Percentiles rank a stretch among this genome's conserved stretches.
Conservation (phyloP, 1,140 invertebrate species). For the Euglossa dilemma region DNA sequence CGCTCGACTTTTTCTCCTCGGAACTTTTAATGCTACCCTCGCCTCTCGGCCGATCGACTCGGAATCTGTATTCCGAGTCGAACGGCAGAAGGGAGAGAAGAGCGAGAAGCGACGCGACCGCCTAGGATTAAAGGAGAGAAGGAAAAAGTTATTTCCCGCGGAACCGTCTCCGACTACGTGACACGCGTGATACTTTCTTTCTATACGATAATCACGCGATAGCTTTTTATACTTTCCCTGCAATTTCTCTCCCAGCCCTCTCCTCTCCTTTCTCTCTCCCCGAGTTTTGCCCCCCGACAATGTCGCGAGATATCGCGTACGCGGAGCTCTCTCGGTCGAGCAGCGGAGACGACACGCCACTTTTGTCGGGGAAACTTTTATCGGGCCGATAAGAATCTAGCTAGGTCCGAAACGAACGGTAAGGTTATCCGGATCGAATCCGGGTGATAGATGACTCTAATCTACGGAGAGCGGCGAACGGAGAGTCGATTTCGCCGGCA, state of each 20-base stretch:
- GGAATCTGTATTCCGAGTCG: background rate
- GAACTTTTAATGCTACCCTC: conserved; percentile 11
- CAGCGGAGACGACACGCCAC: background rate
- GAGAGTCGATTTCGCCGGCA: conserved; percentile 31
- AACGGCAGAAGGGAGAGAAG: background rate
- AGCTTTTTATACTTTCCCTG: background rate
- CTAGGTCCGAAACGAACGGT: conserved; percentile 50
- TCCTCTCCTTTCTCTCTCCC: background rate
- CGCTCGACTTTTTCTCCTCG: conserved; percentile 7
- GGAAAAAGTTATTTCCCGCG: background rate
- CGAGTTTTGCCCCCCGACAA: background rate
- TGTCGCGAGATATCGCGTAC: conserved; percentile 30
- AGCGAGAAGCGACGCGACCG: background rate
- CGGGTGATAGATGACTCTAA: conserved; percentile 76
- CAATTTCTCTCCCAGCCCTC: conserved; percentile 9
- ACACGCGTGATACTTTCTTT: background rate
- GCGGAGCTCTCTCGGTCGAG: conserved; percentile 32
- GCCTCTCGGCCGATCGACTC: background rate
- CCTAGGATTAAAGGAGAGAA: background rate
- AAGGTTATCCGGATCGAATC: conserved; percentile 74
- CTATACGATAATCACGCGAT: conserved; percentile 17
- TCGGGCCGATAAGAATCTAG: conserved; percentile 69
- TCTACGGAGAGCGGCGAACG: conserved; percentile 51
- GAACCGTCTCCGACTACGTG: background rate
- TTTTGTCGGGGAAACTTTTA: conserved; percentile 46